Conservation (phyloP, 2,888 invertebrate genomes). For the Tachystola acroxantha region DNA sequence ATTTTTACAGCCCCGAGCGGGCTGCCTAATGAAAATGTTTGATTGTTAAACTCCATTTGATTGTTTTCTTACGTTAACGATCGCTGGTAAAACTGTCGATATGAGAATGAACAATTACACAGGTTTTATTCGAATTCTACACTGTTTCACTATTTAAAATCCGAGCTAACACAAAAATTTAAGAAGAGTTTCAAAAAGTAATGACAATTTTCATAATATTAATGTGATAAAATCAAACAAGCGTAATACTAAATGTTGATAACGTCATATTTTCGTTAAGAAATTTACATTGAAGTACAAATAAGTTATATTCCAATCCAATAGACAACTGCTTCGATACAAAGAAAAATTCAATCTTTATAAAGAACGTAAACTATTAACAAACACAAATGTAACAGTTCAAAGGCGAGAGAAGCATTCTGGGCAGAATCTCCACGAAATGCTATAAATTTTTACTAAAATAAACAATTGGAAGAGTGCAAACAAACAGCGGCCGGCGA, state of each 20-base stretch:
- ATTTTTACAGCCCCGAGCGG: conserved; percentile 44
- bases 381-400: conserved; percentile 27
- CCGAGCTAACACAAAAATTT: no score
- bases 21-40: conserved; percentile 53
- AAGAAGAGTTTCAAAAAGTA: no score
- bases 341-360: no score
- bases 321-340: no score
- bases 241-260: no score
- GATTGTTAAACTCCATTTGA: conserved; percentile 47
- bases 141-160: no score
- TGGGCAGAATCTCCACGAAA: conserved; percentile 45
- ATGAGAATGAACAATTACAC: not conserved
- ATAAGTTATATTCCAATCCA: no score
- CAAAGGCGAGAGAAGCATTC: conserved; percentile 43
- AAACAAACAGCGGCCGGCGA: conserved; percentile 44
- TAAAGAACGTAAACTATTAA: no score
- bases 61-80: conserved; percentile 50
- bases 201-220: no score
- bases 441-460: conserved; percentile 64
- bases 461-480: conserved; percentile 51
- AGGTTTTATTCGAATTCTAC: not conserved
- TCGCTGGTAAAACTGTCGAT: conserved; percentile 15
- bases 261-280: no score
- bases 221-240: no score
- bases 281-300: no score